Conservation (phyloP, 2,113 vertebrate genomes). For the Muntiacus muntjak region DNA sequence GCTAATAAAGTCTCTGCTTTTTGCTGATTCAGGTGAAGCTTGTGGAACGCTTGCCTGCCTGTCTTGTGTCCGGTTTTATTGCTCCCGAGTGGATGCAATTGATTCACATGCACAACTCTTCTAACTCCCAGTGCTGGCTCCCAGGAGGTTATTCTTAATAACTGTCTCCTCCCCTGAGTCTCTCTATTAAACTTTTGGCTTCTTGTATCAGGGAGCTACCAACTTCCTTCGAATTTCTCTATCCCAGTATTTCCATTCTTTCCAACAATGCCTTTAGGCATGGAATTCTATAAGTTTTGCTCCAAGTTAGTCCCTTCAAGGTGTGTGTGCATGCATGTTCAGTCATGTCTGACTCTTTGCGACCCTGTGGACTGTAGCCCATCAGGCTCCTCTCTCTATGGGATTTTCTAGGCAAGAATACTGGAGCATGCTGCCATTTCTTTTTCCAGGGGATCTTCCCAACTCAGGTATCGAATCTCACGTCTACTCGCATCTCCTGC, state of each 20-base stretch:
- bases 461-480: not conserved
- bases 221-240: not conserved
- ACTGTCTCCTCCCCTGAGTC: not conserved
- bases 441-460: not conserved
- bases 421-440: not conserved
- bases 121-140: not conserved
- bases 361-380: not conserved
- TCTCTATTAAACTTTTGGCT: not conserved
- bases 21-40: not conserved
- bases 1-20: not conserved
- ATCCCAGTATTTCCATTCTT: not conserved
- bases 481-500: not conserved
- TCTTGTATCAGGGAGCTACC: not conserved
- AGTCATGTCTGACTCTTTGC: not conserved
- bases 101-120: rapidly evolving
- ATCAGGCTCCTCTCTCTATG: not conserved
- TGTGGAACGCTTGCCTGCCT: not conserved
- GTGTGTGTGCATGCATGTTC: not conserved
- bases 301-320: not conserved
- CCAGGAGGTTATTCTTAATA: not conserved
- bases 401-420: not conserved
- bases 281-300: not conserved
- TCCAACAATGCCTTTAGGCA: not conserved
- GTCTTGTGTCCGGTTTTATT: not conserved
- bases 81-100: not conserved